Base-by-base conservation (phyloP, 53 echinoderm and acorn worm species). In the Temnopleurus reevesii region DNA sequence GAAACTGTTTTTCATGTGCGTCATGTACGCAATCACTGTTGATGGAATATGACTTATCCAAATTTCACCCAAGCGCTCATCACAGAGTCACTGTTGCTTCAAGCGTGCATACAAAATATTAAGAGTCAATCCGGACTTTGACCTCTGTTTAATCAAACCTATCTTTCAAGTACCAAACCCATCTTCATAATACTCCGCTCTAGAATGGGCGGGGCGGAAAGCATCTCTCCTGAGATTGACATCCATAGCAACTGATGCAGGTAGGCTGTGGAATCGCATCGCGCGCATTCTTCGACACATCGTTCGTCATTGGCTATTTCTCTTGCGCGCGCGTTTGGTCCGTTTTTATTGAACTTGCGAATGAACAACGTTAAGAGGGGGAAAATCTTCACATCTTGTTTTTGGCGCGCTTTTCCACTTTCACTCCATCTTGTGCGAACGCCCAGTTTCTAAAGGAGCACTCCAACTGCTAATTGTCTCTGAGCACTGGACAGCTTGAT, bases 381-480 rank as follows among this genome's bases (percentile, higher is more conserved):
- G n/a, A n/a, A 38, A 71, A 38, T 71, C 38, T 19, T 71, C 23
- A 71, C 71, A 31, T 83, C 83, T 83, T 49, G 49, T 18, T 17
- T 29, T 46, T 56, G 35, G 34, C 83, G 53, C 83, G 36, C 35
- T 55, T 53, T 83, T 36, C 51, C 83, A 49, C 83, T 54, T 55
- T 83, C 83, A 28, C 83, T 83, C 54, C 83, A 83, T 83, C 83
- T 35, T 23, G 36, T 53, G 55, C 36, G n/a, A n/a, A n/a, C 9
- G n/a, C 82, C 83, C 55, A 29, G 35, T 53, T 83, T 83, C 83
- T 55, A 83, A 79, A 79, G 79, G 83, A 36, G 83, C 61, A 85
- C 86, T 85, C 86, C 63, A 85, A 45, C 45, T 18, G 41, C 86
- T 85, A 85, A 85, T 85, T 85, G 86, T 85, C 86, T 85, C 61